Evolutionary conservation across 2,888 invertebrate genomes (phyloP).

Genomic region (Leptopilina myrica): DNA sequence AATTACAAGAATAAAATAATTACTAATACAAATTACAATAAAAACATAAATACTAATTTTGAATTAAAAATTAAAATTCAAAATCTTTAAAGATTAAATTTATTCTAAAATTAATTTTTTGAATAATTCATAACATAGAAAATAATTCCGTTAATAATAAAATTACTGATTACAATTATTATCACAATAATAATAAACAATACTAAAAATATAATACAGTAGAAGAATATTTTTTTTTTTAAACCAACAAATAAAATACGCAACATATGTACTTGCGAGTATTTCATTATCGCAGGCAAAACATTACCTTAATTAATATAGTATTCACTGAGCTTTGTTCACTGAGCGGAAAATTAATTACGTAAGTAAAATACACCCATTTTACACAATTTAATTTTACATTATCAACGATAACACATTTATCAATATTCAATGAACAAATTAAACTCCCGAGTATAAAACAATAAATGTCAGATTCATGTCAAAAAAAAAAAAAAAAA

Average conservation of each 20-base stretch:
- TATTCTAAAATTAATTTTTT: too few relatives aligned
- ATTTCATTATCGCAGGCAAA: slow-evolving; percentile 19
- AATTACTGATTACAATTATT: not conserved
- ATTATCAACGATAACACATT: not conserved
- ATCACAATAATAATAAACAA: not conserved
- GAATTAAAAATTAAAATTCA: too few relatives aligned
- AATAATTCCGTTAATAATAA: too few relatives aligned
- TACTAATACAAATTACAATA: too few relatives aligned
- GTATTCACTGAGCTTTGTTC: not conserved
- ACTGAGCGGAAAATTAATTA: slow-evolving; percentile 2
- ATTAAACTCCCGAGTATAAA: too few relatives aligned
- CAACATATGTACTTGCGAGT: slow-evolving; percentile 14
- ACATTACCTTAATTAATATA: slow-evolving; percentile 16
- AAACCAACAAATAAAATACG: not conserved
- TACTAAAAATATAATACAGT: not conserved
- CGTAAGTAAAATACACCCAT: not conserved
- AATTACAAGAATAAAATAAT: too few relatives aligned
- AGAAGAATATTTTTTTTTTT: not conserved
- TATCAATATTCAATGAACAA: too few relatives aligned
- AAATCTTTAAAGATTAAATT: too few relatives aligned
- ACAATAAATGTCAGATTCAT: too few relatives aligned
- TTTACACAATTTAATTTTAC: not conserved
- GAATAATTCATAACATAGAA: too few relatives aligned
- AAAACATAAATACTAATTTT: too few relatives aligned
- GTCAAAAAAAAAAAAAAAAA: too few relatives aligned